Evolutionary conservation across 1,140 invertebrate species (phyloP).

Genomic region (Metopolophium dirhodum): DNA sequence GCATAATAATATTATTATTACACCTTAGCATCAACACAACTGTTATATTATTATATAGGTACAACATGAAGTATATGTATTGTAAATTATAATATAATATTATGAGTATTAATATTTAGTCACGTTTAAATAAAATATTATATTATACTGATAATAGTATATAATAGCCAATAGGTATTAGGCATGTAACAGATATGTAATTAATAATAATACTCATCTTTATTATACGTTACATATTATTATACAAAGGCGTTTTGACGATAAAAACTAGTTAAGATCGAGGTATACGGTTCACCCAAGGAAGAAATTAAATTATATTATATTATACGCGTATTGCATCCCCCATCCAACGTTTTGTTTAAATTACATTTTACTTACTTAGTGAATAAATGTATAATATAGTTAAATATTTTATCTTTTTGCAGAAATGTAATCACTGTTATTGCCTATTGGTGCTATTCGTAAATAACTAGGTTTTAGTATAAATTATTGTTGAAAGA

Average conservation of each 20-base stretch:
- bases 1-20: too few species aligned
- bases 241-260: not conserved
- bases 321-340: not conserved
- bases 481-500: not conserved
- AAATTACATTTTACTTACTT: not conserved
- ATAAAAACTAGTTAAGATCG: not conserved
- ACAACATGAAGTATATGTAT: not conserved
- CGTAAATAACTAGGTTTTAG: not conserved
- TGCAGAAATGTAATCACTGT: not conserved
- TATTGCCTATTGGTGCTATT: not conserved
- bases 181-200: not conserved
- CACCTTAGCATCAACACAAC: not conserved
- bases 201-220: not conserved
- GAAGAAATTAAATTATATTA: not conserved
- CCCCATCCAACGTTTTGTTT: not conserved
- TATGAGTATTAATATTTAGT: not conserved
- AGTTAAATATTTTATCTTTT: too few species aligned
- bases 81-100: not conserved
- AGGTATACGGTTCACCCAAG: not conserved
- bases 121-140: not conserved
- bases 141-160: not conserved
- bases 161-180: too few species aligned
- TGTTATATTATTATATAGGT: not conserved
- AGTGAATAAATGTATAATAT: too few species aligned
- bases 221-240: not conserved